Percentiles rank a stretch among this genome's conserved stretches.
phyloP scores from a whole-genome alignment of 1,140 invertebrate genomes.

The Rhysida immarginata region DNA sequence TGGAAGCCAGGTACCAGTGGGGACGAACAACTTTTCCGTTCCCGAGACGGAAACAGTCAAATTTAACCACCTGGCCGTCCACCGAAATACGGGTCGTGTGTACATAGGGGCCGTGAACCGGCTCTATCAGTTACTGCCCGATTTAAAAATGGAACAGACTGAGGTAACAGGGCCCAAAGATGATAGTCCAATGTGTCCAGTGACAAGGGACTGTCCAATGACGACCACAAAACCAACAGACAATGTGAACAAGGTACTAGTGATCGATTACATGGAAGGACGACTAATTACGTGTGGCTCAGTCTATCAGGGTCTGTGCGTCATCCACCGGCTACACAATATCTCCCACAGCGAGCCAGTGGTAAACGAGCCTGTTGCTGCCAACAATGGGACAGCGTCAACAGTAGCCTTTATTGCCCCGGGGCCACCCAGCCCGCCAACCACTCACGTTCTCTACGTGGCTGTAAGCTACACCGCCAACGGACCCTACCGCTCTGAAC shows the following conservation, averaged over 20 bases:
- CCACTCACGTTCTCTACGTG: slow-evolving; percentile 86
- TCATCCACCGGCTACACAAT: slow-evolving; percentile 72
- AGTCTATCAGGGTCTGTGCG: slow-evolving; percentile 76
- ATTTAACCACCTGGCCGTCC: slow-evolving; percentile 68
- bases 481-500: slow-evolving; percentile 81
- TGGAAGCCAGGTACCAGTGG: not conserved
- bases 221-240: slow-evolving; percentile 55
- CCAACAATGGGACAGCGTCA: slow-evolving; percentile 83
- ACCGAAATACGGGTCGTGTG: slow-evolving; percentile 76
- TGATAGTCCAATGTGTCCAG: slow-evolving; percentile 78
- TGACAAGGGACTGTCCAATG: slow-evolving; percentile 40
- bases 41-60: slow-evolving; percentile 14
- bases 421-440: slow-evolving; percentile 65
- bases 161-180: slow-evolving; percentile 76
- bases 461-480: slow-evolving; percentile 86
- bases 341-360: slow-evolving; percentile 62
- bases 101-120: slow-evolving; percentile 88
- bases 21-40: not conserved
- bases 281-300: slow-evolving; percentile 88
- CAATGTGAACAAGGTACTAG: slow-evolving; percentile 88
- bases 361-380: slow-evolving; percentile 75
- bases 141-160: slow-evolving; percentile 57
- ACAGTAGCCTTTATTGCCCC: slow-evolving; percentile 94
- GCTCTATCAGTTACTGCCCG: slow-evolving; percentile 78
- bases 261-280: slow-evolving; percentile 80